A percentile compares a stretch with the other conserved stretches of the same genome.
Conservation (phyloP, 2,113 vertebrate genomes). For the Phainopepla nitens region DNA sequence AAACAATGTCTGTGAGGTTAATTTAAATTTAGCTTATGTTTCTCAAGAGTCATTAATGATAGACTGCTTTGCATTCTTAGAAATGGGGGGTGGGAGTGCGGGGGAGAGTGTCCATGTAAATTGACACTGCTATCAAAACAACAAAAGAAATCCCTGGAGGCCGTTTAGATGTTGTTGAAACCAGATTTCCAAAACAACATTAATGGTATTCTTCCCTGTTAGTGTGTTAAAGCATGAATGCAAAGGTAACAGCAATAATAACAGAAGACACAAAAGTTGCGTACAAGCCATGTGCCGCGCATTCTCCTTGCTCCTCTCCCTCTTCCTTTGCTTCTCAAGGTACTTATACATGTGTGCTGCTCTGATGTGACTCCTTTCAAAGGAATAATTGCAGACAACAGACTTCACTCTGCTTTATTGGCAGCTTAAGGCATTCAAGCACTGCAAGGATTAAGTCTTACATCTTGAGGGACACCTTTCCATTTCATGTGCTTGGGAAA, state of each 20-base stretch:
- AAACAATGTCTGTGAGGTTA: not conserved
- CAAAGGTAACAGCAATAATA: not conserved
- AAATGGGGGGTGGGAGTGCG: not conserved
- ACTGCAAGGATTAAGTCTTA: not conserved
- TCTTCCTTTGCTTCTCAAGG: not conserved
- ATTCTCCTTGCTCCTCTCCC: not conserved
- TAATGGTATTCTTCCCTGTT: not conserved
- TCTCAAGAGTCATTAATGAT: not conserved
- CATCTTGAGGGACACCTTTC: not conserved
- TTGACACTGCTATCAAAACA: constrained; percentile 25
- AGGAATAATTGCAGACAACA: not conserved
- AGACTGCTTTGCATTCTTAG: not conserved
- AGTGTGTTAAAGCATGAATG: not conserved
- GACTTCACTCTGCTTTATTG: not conserved
- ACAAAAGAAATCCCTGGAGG: constrained; percentile 13
- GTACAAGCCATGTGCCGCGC: accelerated
- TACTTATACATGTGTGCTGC: not conserved
- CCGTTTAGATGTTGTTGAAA: not conserved
- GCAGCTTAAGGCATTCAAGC: not conserved
- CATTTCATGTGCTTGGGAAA: not conserved
- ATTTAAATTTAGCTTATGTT: constrained; percentile 3
- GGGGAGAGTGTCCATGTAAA: not conserved
- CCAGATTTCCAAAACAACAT: not conserved
- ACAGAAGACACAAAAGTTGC: not conserved
- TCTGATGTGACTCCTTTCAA: not conserved